phyloP scores from a whole-genome alignment of 2,888 invertebrate genomes.

The Agrotis puta region DNA sequence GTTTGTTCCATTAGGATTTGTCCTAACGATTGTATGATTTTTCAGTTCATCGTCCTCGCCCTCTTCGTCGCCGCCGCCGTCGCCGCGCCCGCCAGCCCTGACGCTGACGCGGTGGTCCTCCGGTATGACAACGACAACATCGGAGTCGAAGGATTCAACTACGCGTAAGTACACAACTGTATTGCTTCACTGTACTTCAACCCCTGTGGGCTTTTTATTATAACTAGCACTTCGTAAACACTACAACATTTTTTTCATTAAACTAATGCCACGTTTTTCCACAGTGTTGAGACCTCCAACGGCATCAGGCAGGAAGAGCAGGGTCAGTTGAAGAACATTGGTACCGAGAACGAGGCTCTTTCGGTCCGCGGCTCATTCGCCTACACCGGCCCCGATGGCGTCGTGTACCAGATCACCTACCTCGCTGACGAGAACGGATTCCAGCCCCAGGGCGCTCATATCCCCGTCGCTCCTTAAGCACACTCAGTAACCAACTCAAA shows the following conservation, averaged over 20 bases:
- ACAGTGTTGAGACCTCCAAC: constrained; percentile 77
- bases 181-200: not conserved
- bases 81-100: constrained; percentile 67
- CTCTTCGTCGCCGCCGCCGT: constrained; percentile 78
- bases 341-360: constrained; percentile 84
- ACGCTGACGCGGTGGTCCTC: constrained; percentile 69
- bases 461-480: constrained; percentile 69
- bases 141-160: constrained; percentile 75
- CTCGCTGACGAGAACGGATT: constrained; percentile 90
- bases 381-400: constrained; percentile 86
- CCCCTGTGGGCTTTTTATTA: no score
- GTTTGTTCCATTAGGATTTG: not conserved
- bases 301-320: constrained; percentile 76
- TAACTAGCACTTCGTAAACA: no score
- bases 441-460: constrained; percentile 82
- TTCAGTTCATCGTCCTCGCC: constrained; percentile 80
- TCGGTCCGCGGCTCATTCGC: constrained; percentile 87
- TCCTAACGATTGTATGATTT: constrained; percentile 8
- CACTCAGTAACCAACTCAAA: constrained; percentile 31
- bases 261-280: not conserved
- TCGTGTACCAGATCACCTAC: constrained; percentile 86
- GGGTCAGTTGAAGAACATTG: constrained; percentile 83
- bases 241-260: not conserved
- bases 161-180: constrained; percentile 70
- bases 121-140: constrained; percentile 74